A percentile compares a stretch with the other conserved stretches of the same genome.
These are phyloP conservation scores for Yponomeuta malinellus DNA, from an alignment of 2,888 invertebrate genomes.

Conservation along the genomic window DNA sequence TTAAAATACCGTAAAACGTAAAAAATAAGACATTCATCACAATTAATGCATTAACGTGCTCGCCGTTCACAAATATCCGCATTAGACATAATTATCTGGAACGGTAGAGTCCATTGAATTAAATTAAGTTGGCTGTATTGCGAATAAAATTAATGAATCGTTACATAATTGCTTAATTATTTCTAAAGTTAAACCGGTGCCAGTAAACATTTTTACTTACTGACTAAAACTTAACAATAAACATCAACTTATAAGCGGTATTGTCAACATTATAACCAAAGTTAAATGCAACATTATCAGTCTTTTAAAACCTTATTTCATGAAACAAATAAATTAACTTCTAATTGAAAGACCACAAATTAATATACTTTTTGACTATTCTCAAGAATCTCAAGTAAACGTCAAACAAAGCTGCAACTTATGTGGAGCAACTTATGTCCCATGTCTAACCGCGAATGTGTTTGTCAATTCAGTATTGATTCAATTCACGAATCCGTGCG, in stretches of 20 bases:
- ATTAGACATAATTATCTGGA: not conserved
- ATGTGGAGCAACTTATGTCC: too few species aligned
- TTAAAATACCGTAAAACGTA: slow-evolving; percentile 2
- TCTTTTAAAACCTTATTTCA: not conserved
- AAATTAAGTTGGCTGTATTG: not conserved
- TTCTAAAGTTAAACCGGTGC: not conserved
- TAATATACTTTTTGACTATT: too few species aligned
- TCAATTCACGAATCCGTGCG: too few species aligned
- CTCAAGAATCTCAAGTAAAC: too few species aligned
- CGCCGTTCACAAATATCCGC: not conserved
- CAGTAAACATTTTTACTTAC: not conserved
- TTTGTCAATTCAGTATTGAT: too few species aligned
- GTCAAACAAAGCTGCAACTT: too few species aligned
- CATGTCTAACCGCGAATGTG: too few species aligned
- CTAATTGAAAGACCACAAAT: not conserved
- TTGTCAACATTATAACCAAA: not conserved
- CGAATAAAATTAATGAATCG: not conserved
- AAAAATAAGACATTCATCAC: not conserved
- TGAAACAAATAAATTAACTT: not conserved
- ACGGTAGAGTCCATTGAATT: not conserved
- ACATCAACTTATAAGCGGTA: too few species aligned
- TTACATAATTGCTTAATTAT: not conserved
- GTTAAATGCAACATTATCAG: not conserved
- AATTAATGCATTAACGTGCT: not conserved
- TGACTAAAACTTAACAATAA: not conserved